Base-by-base conservation (phyloP, 2,888 invertebrate species). In the Malthinus seriepunctatus region DNA sequence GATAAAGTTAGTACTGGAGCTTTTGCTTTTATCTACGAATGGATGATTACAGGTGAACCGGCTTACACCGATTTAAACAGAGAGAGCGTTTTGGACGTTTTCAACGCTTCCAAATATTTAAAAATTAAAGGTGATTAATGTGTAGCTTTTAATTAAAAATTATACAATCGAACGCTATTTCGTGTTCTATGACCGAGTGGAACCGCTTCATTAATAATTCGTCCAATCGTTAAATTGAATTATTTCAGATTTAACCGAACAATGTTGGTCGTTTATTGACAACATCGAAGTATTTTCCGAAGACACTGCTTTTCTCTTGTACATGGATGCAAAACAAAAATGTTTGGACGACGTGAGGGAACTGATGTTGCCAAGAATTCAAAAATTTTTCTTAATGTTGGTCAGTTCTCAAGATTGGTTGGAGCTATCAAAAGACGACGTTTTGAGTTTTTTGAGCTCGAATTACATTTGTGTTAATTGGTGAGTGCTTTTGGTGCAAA, bases 391-490 rank as follows among this genome's bases (percentile, higher is more conserved):
- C 74, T 75, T 92, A 10, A 87, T 89, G 56, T 78, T 91, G 10
- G 91, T 91, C 31, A 87, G 90, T 34, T 88, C 89, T 0, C 86
- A 82, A 65, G 89, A 92, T 71, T 92, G 89, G 76, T 76, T 91
- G 1, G 82, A 85, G 51, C 75, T 92, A 14, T 83, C 85, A 8
- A 73, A 84, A 0, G 85, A 87, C 8, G 90, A 91, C 69, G 74
- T 91, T 1, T 83, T 85, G 67, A 82, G 82, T n/a, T 80, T 91
- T 55, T 76, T 91, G 1, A 83, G 81, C 59, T 91, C 91, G 0
- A 89, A 88, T 74, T 86, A 86, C 64, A 88, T 92, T 66, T 85
- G 85, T 50, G 88, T 91, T 0, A 89, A 90, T 69, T 86, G 88
- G 81, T 90, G 84, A 75, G 53, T 38, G 8, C 12, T 14, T 10